Conservation (phyloP, 1,140 invertebrate species). For the Popillia japonica region DNA sequence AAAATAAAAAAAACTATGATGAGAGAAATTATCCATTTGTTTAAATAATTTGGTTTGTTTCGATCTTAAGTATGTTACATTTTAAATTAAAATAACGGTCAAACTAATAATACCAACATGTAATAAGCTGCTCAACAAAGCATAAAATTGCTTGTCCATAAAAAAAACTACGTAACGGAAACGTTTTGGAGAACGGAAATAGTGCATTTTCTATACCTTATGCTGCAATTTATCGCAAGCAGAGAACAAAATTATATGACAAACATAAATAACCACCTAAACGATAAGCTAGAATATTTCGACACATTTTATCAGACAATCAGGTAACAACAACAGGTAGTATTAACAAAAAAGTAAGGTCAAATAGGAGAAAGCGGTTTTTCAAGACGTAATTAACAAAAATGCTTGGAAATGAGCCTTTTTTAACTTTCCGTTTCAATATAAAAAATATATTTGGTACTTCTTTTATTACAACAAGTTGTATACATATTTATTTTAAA, state of each 20-base stretch:
- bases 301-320: not conserved
- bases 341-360: not conserved
- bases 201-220: not conserved
- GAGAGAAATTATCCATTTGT: too few species aligned
- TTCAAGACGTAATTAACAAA: not conserved
- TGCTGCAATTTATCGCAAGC: not conserved
- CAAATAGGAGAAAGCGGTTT: slow-evolving; percentile 13
- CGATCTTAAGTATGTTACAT: too few species aligned
- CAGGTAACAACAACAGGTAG: too few species aligned
- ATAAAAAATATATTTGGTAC: too few species aligned
- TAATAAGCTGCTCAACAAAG: not conserved
- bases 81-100: too few species aligned
- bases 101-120: too few species aligned
- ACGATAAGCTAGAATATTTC: not conserved
- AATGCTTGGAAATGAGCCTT: not conserved
- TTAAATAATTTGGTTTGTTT: too few species aligned
- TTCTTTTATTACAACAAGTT: too few species aligned
- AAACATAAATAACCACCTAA: not conserved
- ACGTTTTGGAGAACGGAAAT: not conserved
- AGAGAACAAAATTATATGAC: not conserved
- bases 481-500: too few species aligned
- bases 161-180: not conserved
- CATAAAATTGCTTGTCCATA: not conserved
- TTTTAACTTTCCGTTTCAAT: not conserved
- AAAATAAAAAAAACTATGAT: too few species aligned